Evolutionary conservation across 1,140 invertebrate genomes (phyloP).

Genomic region (Nebria ingens): DNA sequence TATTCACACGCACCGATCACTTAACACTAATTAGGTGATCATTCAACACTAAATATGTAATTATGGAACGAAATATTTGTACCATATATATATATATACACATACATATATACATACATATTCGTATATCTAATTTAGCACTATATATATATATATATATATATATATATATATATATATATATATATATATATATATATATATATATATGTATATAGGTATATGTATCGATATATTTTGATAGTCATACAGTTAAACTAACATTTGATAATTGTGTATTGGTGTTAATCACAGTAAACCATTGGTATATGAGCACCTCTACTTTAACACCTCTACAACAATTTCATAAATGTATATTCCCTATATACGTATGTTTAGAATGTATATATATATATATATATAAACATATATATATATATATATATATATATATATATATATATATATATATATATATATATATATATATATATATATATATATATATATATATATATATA

Average conservation of each 20-base stretch:
- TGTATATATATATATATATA: no score
- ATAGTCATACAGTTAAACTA: neutral
- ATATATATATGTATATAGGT: no score
- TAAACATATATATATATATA: no score
- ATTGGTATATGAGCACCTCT: no score
- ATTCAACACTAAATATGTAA: slow-evolving; percentile 9
- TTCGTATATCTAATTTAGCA: neutral
- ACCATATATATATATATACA: neutral
- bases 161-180: neutral
- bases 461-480: no score
- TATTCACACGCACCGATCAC: neutral
- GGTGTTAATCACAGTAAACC: no score
- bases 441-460: no score
- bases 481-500: no score
- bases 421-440: no score
- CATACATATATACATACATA: neutral
- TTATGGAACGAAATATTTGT: neutral
- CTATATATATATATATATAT: neutral
- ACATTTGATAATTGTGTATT: neutral
- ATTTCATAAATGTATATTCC: no score
- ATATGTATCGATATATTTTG: neutral
- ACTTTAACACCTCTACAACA: neutral
- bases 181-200: no score
- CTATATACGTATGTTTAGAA: no score
- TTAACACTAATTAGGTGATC: slow-evolving; percentile 8